These are phyloP conservation scores for Molanna angustata DNA, from an alignment of 2,888 invertebrate genomes.

Conservation along the genomic window DNA sequence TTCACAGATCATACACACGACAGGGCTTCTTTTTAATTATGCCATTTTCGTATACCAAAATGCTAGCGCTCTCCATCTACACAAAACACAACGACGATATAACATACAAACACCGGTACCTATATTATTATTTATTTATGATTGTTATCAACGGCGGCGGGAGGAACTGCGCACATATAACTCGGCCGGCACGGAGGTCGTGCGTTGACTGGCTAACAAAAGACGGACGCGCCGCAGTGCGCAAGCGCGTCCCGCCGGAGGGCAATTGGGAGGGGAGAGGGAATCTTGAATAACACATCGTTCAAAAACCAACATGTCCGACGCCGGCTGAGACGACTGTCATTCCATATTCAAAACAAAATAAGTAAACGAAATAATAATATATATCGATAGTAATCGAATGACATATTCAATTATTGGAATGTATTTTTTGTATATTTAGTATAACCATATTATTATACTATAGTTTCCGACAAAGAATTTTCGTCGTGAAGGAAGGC, in stretches of 20 bases:
- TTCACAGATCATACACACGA: no score
- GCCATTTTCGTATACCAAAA: no score
- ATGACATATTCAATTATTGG: no score
- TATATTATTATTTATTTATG: background rate
- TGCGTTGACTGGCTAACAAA: conserved; percentile 58
- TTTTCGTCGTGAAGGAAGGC: no score
- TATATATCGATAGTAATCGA: no score
- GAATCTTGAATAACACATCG: conserved; percentile 3
- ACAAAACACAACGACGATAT: background rate
- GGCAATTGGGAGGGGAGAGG: background rate
- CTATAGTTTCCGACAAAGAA: no score
- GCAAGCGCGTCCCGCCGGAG: conserved; percentile 46
- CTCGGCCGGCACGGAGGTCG: conserved; percentile 42
- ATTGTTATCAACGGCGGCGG: background rate
- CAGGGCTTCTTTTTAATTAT: no score
- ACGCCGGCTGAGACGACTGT: no score
- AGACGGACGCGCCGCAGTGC: conserved; percentile 50
- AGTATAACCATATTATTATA: no score
- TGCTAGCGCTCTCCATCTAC: background rate
- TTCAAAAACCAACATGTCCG: conserved; percentile 14
- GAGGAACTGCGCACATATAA: background rate
- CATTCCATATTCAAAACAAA: no score
- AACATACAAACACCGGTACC: background rate
- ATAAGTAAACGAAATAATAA: no score
- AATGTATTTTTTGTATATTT: no score